Percentiles rank a stretch among this genome's conserved stretches.
These are phyloP conservation scores for Eucera pruinosa DNA, from an alignment of 2,888 invertebrate species.

Conservation along the genomic window DNA sequence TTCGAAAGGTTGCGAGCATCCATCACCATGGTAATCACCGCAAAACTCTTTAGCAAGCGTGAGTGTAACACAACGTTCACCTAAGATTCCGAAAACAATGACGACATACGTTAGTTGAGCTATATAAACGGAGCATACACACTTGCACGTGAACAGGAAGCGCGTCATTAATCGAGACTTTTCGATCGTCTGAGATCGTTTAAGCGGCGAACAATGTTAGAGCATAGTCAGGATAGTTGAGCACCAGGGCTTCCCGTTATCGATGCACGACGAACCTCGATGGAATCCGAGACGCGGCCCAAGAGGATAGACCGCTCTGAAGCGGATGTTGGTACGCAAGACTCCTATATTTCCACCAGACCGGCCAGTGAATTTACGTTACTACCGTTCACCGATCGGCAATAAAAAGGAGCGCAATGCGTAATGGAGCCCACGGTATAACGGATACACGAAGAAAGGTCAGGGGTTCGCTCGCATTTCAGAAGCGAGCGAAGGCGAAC, in stretches of 20 bases:
- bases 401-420: constrained; percentile 73
- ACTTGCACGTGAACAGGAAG: not conserved
- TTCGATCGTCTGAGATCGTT: constrained; percentile 21
- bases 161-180: constrained; percentile 32
- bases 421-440: constrained; percentile 68
- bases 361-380: constrained; percentile 66
- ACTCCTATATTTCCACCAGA: constrained; percentile 49
- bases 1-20: constrained; percentile 3
- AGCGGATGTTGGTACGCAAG: constrained; percentile 53
- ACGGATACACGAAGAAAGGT: constrained; percentile 71
- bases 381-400: constrained; percentile 71
- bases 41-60: not conserved
- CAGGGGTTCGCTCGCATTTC: constrained; percentile 72
- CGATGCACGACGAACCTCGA: constrained; percentile 48
- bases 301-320: constrained; percentile 55
- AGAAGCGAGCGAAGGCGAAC: constrained; percentile 39
- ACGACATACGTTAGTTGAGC: constrained; percentile 10
- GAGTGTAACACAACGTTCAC: not conserved
- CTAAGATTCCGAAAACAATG: constrained; percentile 8
- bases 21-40: constrained; percentile 7
- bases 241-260: constrained; percentile 65
- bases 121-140: not conserved
- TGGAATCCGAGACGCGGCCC: constrained; percentile 63
- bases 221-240: constrained; percentile 50
- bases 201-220: constrained; percentile 57